Percentiles rank a stretch among this genome's conserved stretches.
Evolutionary conservation across 2,797 vertebrate species (phyloP).

Genomic region (Acipenser oxyrinchus): DNA sequence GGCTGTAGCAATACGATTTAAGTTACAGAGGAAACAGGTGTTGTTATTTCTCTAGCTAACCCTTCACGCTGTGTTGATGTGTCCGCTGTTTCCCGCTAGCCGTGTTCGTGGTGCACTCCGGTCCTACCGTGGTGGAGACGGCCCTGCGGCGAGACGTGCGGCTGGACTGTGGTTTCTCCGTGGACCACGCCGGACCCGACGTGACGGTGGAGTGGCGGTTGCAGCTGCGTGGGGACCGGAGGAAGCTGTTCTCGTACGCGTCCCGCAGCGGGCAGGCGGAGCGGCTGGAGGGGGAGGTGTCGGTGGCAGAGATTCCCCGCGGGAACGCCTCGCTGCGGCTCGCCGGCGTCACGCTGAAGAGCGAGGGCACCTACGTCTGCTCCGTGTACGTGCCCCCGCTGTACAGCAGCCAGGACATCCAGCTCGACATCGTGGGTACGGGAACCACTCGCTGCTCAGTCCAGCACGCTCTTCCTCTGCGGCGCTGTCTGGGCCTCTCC

Average conservation of each 20-base stretch:
- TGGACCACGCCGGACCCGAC: conserved; percentile 47
- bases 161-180: conserved; percentile 55
- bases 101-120: too few relatives aligned
- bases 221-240: conserved; percentile 35
- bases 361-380: conserved; percentile 53
- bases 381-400: conserved; percentile 46
- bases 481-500: too few relatives aligned
- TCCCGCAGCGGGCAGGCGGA: conserved; percentile 28
- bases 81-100: too few relatives aligned
- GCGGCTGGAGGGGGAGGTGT: conserved; percentile 29
- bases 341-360: conserved; percentile 31
- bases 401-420: conserved; percentile 32
- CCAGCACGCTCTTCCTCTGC: not conserved
- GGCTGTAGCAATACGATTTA: too few relatives aligned
- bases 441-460: not conserved
- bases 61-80: too few relatives aligned
- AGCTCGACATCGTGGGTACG: conserved; percentile 53
- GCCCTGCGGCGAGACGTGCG: conserved; percentile 24
- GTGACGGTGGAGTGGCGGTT: conserved; percentile 42
- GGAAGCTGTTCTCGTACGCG: conserved; percentile 35
- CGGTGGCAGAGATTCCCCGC: conserved; percentile 26
- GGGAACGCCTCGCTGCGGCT: conserved; percentile 56
- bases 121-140: too few relatives aligned
- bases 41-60: too few relatives aligned
- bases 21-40: too few relatives aligned